phyloP scores from a whole-genome alignment of 2,113 vertebrate species.

The Corythoichthys haematopterus region DNA sequence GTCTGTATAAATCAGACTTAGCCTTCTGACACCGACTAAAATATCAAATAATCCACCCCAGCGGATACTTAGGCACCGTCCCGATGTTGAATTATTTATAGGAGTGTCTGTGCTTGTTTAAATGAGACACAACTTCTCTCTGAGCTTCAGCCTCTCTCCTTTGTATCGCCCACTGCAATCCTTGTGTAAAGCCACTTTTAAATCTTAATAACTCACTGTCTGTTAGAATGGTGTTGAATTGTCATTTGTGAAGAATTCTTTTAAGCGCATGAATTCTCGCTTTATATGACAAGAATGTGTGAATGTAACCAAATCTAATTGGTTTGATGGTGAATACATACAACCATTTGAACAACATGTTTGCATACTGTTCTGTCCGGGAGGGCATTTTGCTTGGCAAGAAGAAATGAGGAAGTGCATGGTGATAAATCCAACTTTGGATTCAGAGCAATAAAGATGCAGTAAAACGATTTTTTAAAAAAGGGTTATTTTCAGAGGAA shows the following conservation, averaged over 20 bases:
- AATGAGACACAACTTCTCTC: slow-evolving; percentile 54
- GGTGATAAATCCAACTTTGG: neutral
- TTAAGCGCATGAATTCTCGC: neutral
- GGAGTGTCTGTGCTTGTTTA: slow-evolving; percentile 48
- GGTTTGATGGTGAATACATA: neutral
- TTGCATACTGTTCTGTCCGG: neutral
- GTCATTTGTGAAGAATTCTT: neutral
- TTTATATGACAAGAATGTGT: neutral
- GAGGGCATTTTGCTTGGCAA: neutral
- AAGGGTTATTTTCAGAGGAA: slow-evolving; percentile 6
- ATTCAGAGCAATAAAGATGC: neutral
- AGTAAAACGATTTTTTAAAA: neutral
- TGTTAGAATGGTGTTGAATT: neutral
- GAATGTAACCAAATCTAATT: neutral
- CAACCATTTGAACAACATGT: neutral
- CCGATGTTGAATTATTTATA: slow-evolving; percentile 70
- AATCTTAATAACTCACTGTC: slow-evolving; percentile 6
- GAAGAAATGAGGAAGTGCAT: neutral
- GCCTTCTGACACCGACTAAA: slow-evolving; percentile 70
- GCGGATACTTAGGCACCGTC: slow-evolving; percentile 48
- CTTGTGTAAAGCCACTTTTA: neutral
- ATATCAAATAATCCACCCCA: slow-evolving; percentile 62
- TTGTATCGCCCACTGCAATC: slow-evolving; percentile 7
- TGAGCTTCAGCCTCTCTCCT: slow-evolving; percentile 27
- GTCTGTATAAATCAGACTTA: slow-evolving; percentile 61